Base-by-base conservation (phyloP, 1,140 invertebrate genomes). In the Mercenaria mercenaria region DNA sequence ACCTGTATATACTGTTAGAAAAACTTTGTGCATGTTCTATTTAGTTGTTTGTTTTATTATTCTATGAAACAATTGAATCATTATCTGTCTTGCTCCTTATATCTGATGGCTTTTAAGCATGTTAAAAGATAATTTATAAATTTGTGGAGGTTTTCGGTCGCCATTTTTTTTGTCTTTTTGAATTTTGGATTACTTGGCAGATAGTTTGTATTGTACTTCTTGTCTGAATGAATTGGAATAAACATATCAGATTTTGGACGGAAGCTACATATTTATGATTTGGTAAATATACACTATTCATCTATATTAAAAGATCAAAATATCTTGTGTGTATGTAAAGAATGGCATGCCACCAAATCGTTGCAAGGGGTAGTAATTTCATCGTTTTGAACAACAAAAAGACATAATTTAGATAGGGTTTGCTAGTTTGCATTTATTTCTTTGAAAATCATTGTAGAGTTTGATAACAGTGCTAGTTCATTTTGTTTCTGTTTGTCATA, bases 21-120 rank as follows among this genome's bases (percentile, higher is more conserved):
- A 67, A 23, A 67, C 61, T 67, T 67, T 67, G 61, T n/a, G 61
- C 61, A 67, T 67, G n/a, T n/a, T 61, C 4, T 61, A 32, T 67
- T 37, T 32, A 32, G 26, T 67, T 67, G 3, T 67, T 32, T 67
- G 29, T 67, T 67, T 4, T 32, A 67, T 23, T 32, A 32, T 3
- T 67, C n/a, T 32, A 11, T 67, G 15, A 32, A 67, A 67, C 61
- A 67, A 67, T 67, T 15, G 61, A 67, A 11, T 11, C 61, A 67
- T 4, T 67, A 29, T 67, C 61, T 67, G 26, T 37, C 13, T 67
- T 67, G 26, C 26, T n/a, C 61, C n/a, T 67, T 67, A 32, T 67
- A 67, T 29, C 26, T 67, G 32, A 32, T 20, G 26, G 32, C n/a
- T n/a, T 67, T 37, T 67, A 11, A 32, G n/a, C 32, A 67, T 67